These are phyloP conservation scores for Coptotermes formosanus DNA, from an alignment of 1,140 invertebrate genomes.

Conservation along the genomic window DNA sequence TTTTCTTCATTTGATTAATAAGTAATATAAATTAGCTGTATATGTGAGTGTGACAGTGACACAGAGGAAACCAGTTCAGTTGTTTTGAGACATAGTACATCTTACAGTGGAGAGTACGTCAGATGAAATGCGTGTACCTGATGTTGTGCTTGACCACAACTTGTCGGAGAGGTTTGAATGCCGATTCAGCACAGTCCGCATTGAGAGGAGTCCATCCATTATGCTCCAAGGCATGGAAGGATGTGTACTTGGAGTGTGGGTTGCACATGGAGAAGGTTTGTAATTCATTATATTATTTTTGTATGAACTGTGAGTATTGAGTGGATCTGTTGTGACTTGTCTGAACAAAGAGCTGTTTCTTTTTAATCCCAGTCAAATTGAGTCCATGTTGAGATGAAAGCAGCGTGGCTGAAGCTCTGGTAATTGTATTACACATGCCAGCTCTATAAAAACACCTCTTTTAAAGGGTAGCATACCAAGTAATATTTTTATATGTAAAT, in stretches of 20 bases:
- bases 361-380: background rate
- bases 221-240: constrained; percentile 87
- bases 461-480: too few species aligned
- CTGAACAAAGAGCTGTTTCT: background rate
- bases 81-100: too few species aligned
- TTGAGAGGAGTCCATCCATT: constrained; percentile 71
- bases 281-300: background rate
- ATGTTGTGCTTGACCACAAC: constrained; percentile 82
- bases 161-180: constrained; percentile 88
- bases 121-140: constrained; percentile 49
- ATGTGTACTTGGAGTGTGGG: constrained; percentile 87
- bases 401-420: background rate
- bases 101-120: background rate
- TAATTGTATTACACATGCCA: too few species aligned
- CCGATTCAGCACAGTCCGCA: constrained; percentile 80
- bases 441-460: too few species aligned
- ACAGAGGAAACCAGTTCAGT: too few species aligned
- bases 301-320: background rate
- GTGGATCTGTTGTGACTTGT: background rate
- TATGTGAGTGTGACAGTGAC: too few species aligned
- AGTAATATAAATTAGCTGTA: too few species aligned
- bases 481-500: too few species aligned
- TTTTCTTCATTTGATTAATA: too few species aligned
- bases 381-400: background rate
- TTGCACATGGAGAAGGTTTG: constrained; percentile 94